Percentiles rank a stretch among this genome's conserved stretches.
Conservation (phyloP, 2,113 vertebrate species). For the Rhinolophus sinicus region DNA sequence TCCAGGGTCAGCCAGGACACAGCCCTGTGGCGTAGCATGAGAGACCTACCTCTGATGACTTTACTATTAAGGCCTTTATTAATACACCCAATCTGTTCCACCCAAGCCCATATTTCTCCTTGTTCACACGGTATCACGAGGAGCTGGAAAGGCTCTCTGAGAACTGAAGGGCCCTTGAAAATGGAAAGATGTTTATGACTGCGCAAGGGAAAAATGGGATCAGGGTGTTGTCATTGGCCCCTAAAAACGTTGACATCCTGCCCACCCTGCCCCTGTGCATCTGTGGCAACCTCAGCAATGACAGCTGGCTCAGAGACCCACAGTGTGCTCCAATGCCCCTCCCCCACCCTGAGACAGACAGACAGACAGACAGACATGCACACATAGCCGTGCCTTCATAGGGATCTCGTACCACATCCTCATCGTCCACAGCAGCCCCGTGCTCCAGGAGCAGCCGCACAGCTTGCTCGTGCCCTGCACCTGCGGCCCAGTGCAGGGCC, state of each 20-base stretch:
- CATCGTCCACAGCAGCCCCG: conserved; percentile 86
- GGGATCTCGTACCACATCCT: conserved; percentile 86
- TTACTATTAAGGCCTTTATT: not conserved
- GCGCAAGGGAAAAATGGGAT: not conserved
- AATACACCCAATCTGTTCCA: not conserved
- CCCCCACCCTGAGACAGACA: not conserved
- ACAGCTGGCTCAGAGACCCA: not conserved
- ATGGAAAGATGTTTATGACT: not conserved
- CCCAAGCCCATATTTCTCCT: not conserved
- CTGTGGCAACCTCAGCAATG: not conserved
- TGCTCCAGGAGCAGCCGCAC: conserved; percentile 90
- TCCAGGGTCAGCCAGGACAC: not conserved
- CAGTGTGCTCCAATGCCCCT: not conserved
- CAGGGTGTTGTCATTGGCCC: fast-evolving
- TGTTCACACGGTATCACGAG: not conserved
- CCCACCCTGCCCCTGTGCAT: not conserved
- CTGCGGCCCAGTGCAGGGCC: conserved; percentile 93
- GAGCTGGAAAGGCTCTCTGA: not conserved
- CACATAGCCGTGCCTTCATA: fast-evolving
- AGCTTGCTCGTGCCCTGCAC: conserved; percentile 89
- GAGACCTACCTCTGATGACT: not conserved
- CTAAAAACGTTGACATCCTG: not conserved
- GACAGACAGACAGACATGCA: not conserved
- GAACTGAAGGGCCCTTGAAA: not conserved
- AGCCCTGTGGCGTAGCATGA: not conserved